Conservation (phyloP, 2,797 vertebrate genomes). For the Microctenopoma lineatum region DNA sequence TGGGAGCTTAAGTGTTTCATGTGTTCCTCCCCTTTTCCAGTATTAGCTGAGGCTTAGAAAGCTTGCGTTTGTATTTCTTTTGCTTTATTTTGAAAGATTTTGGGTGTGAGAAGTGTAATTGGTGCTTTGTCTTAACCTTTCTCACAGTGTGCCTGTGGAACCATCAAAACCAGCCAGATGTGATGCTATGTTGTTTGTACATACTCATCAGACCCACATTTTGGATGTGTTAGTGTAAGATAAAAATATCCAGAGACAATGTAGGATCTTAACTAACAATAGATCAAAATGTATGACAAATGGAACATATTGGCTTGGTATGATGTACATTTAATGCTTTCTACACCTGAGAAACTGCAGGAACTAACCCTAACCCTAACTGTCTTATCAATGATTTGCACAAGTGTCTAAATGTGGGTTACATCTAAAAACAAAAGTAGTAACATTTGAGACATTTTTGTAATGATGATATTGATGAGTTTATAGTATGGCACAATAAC, state of each 20-base stretch:
- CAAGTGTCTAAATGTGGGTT: constrained; percentile 8
- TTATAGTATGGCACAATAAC: not conserved
- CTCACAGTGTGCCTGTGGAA: constrained; percentile 20
- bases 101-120: constrained; percentile 26
- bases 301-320: not conserved
- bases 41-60: constrained; percentile 40
- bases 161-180: constrained; percentile 3
- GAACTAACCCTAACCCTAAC: too few relatives aligned
- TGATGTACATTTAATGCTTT: not conserved
- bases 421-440: not conserved
- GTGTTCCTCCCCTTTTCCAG: constrained; percentile 20
- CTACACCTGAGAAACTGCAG: not conserved
- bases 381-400: not conserved
- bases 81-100: constrained; percentile 20
- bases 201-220: constrained; percentile 11
- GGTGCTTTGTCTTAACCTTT: constrained; percentile 15
- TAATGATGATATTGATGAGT: not conserved
- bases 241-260: constrained; percentile 9
- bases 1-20: constrained; percentile 47
- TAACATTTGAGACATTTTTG: not conserved
- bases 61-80: constrained; percentile 26
- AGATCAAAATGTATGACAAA: constrained; percentile 8
- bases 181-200: constrained; percentile 5
- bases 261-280: constrained; percentile 9
- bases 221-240: constrained; percentile 7